Conservation (phyloP, 2,797 vertebrate species). For the Scarus forsteni region DNA sequence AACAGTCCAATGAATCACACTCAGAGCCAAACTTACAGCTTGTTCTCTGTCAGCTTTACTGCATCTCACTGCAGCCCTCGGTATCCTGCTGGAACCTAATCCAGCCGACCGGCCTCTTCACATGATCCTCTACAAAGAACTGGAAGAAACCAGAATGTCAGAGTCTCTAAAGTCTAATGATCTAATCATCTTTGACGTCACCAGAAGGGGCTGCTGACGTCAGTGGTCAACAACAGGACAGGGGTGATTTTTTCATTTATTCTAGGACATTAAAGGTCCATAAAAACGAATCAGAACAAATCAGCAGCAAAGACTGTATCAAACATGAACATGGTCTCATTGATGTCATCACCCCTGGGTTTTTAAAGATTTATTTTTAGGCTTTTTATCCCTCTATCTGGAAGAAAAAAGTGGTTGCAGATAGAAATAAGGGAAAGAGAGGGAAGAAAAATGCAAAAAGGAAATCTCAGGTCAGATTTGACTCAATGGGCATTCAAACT, state of each 20-base stretch:
- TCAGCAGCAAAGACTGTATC: too few species aligned
- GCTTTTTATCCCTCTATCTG: too few species aligned
- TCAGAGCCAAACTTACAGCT: slow-evolving; percentile 76
- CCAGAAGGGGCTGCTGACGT: slow-evolving; percentile 23
- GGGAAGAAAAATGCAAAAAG: too few species aligned
- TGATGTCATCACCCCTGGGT: too few species aligned
- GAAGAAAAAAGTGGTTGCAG: too few species aligned
- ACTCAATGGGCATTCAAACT: too few species aligned
- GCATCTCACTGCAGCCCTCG: slow-evolving; percentile 60
- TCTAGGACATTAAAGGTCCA: neutral
- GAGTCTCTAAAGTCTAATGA: slow-evolving; percentile 33
- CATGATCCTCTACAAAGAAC: slow-evolving; percentile 28
- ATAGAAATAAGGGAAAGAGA: too few species aligned
- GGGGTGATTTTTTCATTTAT: neutral
- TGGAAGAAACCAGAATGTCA: slow-evolving; percentile 16
- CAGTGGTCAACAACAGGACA: neutral
- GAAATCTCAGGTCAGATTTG: too few species aligned
- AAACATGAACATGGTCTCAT: too few species aligned
- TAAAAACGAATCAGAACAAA: neutral
- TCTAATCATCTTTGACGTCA: slow-evolving; percentile 10
- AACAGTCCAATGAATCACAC: slow-evolving; percentile 80
- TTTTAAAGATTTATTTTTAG: too few species aligned
- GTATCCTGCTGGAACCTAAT: slow-evolving; percentile 57
- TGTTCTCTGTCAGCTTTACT: slow-evolving; percentile 75
- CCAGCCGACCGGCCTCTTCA: slow-evolving; percentile 38